Conservation (phyloP, 2,113 vertebrate genomes). For the Orycteropus afer region DNA sequence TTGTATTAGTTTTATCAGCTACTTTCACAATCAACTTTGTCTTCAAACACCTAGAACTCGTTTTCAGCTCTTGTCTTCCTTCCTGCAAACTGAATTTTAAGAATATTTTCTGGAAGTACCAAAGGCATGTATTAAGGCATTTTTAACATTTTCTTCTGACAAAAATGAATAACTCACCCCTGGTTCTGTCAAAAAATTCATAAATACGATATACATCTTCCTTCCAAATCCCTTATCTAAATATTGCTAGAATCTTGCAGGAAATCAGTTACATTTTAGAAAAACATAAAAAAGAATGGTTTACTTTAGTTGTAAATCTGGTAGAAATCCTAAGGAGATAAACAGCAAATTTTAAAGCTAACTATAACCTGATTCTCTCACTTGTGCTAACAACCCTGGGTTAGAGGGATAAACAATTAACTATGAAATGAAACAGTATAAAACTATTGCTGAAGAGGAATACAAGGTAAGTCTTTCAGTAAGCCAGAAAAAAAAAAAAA, state of each 20-base stretch:
- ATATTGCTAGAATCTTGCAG: background rate
- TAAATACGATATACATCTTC: background rate
- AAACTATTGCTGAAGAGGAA: background rate
- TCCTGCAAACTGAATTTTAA: constrained; percentile 10
- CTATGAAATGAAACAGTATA: background rate
- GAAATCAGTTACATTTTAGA: background rate
- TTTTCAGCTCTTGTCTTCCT: background rate
- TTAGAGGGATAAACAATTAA: background rate
- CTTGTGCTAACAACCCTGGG: background rate
- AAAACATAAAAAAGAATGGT: background rate
- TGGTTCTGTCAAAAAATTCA: background rate
- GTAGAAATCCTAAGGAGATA: background rate
- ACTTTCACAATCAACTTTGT: background rate
- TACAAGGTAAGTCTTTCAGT: background rate
- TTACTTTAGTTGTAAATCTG: background rate
- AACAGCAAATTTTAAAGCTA: background rate
- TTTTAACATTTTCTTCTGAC: background rate
- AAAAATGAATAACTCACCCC: background rate
- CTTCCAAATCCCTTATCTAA: background rate
- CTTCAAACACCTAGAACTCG: background rate
- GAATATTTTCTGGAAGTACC: background rate
- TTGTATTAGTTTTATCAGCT: background rate
- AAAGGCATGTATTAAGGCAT: background rate
- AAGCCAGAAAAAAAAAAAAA: too few relatives aligned
- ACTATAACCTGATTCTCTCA: background rate